phyloP scores from a whole-genome alignment of 2,113 vertebrate genomes.

The Hemicordylus capensis region DNA sequence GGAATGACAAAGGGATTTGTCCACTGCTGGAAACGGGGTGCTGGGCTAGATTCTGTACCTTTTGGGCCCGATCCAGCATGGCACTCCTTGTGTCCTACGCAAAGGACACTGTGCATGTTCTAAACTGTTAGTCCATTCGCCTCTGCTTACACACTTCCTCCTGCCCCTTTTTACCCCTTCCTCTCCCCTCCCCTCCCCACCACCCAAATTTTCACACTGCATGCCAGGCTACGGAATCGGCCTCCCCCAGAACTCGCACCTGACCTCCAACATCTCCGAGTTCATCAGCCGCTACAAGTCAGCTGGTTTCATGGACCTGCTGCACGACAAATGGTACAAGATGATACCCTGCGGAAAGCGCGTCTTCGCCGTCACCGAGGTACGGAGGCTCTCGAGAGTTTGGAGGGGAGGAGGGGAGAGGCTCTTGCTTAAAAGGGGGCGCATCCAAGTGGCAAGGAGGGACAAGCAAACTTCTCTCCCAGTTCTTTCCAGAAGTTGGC shows the following conservation, averaged over 20 bases:
- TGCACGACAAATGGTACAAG: constrained; percentile 96
- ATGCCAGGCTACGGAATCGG: constrained; percentile 89
- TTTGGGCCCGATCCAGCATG: too few relatives aligned
- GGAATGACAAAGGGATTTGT: too few relatives aligned
- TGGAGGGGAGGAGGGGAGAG: background rate
- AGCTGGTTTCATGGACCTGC: constrained; percentile 88
- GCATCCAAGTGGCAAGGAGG: background rate
- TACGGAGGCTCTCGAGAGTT: constrained; percentile 48
- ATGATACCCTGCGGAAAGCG: constrained; percentile 93
- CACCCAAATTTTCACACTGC: fast-evolving
- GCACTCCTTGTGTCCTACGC: background rate
- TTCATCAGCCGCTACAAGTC: constrained; percentile 95
- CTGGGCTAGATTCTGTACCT: too few relatives aligned
- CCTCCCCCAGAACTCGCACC: constrained; percentile 87
- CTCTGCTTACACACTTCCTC: background rate
- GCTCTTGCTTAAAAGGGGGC: background rate
- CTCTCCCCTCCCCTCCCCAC: too few relatives aligned
- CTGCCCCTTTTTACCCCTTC: too few relatives aligned
- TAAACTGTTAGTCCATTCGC: fast-evolving
- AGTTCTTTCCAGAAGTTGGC: too few relatives aligned
- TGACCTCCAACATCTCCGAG: constrained; percentile 88
- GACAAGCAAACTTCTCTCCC: too few relatives aligned
- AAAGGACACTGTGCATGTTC: background rate
- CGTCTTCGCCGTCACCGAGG: constrained; percentile 89
- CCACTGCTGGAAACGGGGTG: background rate